Evolutionary conservation across 2,888 invertebrate species (phyloP).

Genomic region (Drosophila tanythrix): DNA sequence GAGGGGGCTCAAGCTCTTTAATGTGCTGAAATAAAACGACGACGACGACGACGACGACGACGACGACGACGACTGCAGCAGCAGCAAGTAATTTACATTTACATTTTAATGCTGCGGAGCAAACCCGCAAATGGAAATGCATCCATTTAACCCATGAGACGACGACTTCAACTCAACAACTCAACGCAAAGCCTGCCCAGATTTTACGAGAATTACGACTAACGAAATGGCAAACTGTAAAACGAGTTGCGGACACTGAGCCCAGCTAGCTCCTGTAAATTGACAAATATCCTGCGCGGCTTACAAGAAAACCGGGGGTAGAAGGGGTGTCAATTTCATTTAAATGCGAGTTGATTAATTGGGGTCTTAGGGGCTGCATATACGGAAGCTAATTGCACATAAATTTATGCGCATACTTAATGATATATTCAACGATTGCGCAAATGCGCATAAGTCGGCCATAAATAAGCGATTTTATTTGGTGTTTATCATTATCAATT

Average conservation of each 20-base stretch:
- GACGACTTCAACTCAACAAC: slow-evolving; percentile 21
- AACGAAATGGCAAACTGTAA: slow-evolving; percentile 55
- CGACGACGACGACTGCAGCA: slow-evolving; percentile 17
- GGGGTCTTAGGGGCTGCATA: slow-evolving; percentile 51
- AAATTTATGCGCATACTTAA: slow-evolving; percentile 70
- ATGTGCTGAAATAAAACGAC: slow-evolving; percentile 57
- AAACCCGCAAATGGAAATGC: slow-evolving; percentile 43
- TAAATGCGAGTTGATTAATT: slow-evolving; percentile 70
- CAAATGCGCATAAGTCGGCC: slow-evolving; percentile 49
- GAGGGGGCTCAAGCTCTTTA: slow-evolving; percentile 48
- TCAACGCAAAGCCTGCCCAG: slow-evolving; percentile 23
- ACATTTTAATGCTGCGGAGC: slow-evolving; percentile 34
- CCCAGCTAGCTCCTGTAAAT: slow-evolving; percentile 41
- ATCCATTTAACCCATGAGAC: slow-evolving; percentile 36
- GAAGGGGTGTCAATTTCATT: slow-evolving; percentile 21
- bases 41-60: slow-evolving; percentile 18
- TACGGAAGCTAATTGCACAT: slow-evolving; percentile 68
- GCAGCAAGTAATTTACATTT: slow-evolving; percentile 46
- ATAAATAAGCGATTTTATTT: slow-evolving; percentile 75
- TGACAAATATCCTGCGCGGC: slow-evolving; percentile 61
- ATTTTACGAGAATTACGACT: slow-evolving; percentile 46
- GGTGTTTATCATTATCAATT: slow-evolving; percentile 62
- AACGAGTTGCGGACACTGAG: slow-evolving; percentile 36
- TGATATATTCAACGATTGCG: slow-evolving; percentile 59
- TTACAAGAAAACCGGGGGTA: slow-evolving; percentile 10